These are phyloP conservation scores for Ophraella communa DNA, from an alignment of 2,888 invertebrate genomes.

Conservation along the genomic window DNA sequence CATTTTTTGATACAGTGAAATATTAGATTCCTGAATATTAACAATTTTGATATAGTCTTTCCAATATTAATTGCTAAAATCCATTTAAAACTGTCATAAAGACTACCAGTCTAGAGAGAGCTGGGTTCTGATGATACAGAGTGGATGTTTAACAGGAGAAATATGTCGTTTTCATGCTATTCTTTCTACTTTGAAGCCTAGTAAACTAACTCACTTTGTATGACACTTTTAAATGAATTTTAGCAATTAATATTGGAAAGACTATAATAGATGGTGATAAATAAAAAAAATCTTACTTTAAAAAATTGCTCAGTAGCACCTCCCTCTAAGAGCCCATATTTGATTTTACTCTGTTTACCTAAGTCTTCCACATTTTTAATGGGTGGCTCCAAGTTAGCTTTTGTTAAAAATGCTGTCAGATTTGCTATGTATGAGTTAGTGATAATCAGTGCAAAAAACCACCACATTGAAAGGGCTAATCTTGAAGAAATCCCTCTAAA, in stretches of 20 bases:
- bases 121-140: too few species aligned
- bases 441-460: conserved; percentile 89
- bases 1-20: conserved; percentile 48
- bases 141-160: too few species aligned
- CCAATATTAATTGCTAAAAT: too few species aligned
- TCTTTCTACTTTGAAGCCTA: too few species aligned
- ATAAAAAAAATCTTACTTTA: conserved; percentile 63
- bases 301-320: conserved; percentile 94
- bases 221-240: too few species aligned
- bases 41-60: too few species aligned
- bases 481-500: conserved; percentile 85
- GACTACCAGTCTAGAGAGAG: too few species aligned
- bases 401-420: conserved; percentile 90
- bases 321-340: conserved; percentile 83
- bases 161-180: too few species aligned
- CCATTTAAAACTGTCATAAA: too few species aligned
- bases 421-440: conserved; percentile 95
- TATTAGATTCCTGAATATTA: conserved; percentile 64
- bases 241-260: too few species aligned
- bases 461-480: conserved; percentile 89
- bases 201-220: too few species aligned
- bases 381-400: conserved; percentile 84
- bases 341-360: conserved; percentile 92
- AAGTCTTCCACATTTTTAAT: conserved; percentile 92
- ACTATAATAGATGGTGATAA: too few species aligned